Evolutionary conservation across 92 coral and sea anemone genomes (phyloP).

Genomic region (Parazoanthus atlanticus): DNA sequence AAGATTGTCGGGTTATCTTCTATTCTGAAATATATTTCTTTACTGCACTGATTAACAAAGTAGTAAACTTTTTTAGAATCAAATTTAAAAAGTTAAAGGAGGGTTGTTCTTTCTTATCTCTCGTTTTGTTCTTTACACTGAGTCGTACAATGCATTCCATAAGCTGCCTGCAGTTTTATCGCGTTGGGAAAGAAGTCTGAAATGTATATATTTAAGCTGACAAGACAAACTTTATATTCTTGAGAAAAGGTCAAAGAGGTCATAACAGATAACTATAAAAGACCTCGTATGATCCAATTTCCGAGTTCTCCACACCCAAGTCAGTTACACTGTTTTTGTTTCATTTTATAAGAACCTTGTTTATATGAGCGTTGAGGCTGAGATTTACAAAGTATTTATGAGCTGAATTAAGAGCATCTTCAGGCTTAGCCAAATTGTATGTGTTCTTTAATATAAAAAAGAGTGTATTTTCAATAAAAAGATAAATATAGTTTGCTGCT

Average conservation of each 20-base stretch:
- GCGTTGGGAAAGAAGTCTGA: not conserved
- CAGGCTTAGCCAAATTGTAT: too few species aligned
- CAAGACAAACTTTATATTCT: not conserved
- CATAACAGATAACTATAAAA: not conserved
- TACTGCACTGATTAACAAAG: not conserved
- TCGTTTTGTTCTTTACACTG: too few species aligned
- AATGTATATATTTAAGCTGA: not conserved
- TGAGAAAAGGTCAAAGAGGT: constrained; percentile 28
- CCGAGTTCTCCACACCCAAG: not conserved
- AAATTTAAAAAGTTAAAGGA: too few species aligned
- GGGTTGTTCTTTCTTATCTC: too few species aligned
- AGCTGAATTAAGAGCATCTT: too few species aligned
- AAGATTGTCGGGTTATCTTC: not conserved
- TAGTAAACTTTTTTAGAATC: not conserved
- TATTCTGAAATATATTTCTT: not conserved
- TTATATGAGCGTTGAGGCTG: not conserved
- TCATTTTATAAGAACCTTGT: too few species aligned
- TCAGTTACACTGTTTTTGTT: too few species aligned
- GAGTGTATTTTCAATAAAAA: not conserved
- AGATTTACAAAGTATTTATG: not conserved
- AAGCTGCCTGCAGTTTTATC: too few species aligned
- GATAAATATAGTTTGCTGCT: not conserved
- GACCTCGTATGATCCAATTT: not conserved
- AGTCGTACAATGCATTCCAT: too few species aligned
- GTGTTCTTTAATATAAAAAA: not conserved